Base-by-base conservation (phyloP, 1,140 invertebrate genomes). In the Cydia amplana region DNA sequence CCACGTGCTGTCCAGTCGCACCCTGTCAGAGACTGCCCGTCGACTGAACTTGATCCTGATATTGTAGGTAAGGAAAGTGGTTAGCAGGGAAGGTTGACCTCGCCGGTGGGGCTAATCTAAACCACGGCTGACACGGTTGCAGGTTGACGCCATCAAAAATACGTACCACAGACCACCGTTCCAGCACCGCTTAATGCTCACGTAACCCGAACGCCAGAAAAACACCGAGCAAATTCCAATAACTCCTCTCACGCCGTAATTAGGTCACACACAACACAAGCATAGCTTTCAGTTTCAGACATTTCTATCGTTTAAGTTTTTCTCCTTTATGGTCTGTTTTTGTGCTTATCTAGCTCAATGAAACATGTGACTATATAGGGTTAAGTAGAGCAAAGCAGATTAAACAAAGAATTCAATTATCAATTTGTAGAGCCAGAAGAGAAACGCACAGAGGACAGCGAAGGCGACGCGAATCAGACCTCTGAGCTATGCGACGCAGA, bases 401-500 rank as follows among this genome's bases (percentile, higher is more conserved):
- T 10, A 0, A 40, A 43, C 10, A 72, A 40, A 46, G 0, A 46
- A 12, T 46, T 46, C 43, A 46, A 46, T 46, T 4, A 46, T 46
- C 4, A 46, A 49, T 60, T 76, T 72, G 46, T 77, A 86, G 85
- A 81, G 63, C 60, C 80, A 32, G 88, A 88, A 77, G 87, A 90
- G 4, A 92, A 91, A 74, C 82, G 83, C 60, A 84, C 90, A 80
- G 87, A 92, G 87, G 93, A 93, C 43, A 86, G 77, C 70, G 91
- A 92, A 72, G 85, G 89, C 14, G 92, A 93, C 75, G 87, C 90
- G 12, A 94, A 94, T 75, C 93, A 93, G 75, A 94, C 93, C 2
- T 89, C 92, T 64, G 89, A 93, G 77, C 78, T 94, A 12, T 94
- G 94, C 79, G 93, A 94, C 73, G 95, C 93, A 32, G 95, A 95